phyloP scores from a whole-genome alignment of 2,888 invertebrate genomes.

The Rhodophaea formosa region DNA sequence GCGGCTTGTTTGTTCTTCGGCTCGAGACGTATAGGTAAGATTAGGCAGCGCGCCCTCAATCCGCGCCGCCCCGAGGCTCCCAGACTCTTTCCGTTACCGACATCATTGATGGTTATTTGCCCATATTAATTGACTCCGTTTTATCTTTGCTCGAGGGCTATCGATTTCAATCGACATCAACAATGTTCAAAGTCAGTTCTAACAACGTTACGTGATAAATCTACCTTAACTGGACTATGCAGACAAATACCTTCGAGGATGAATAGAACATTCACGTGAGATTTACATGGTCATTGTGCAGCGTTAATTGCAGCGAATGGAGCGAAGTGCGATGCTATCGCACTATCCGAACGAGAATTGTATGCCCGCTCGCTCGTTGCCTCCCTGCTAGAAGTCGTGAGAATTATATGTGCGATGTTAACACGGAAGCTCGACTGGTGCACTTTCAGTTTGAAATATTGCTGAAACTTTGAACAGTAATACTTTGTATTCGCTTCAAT shows the following conservation, averaged over 20 bases:
- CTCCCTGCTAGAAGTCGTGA: slow-evolving; percentile 42
- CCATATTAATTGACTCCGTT: slow-evolving; percentile 51
- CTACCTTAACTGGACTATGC: slow-evolving; percentile 39
- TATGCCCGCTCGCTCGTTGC: slow-evolving; percentile 46
- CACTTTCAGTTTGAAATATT: slow-evolving; percentile 36
- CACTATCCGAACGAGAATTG: slow-evolving; percentile 65
- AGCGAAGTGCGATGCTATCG: slow-evolving; percentile 72
- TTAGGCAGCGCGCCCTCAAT: slow-evolving; percentile 62
- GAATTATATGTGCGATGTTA: slow-evolving; percentile 46
- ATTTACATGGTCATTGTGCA: slow-evolving; percentile 78
- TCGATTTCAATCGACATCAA: slow-evolving; percentile 23
- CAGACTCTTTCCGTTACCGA: slow-evolving; percentile 47
- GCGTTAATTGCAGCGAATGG: slow-evolving; percentile 76
- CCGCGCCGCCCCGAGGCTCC: slow-evolving; percentile 42
- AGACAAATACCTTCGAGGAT: slow-evolving; percentile 48
- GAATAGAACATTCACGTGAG: slow-evolving; percentile 65
- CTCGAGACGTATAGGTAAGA: slow-evolving; percentile 76
- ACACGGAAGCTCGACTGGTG: slow-evolving; percentile 38
- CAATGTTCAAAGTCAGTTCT: neutral
- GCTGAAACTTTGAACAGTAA: slow-evolving; percentile 19
- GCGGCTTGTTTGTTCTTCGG: slow-evolving; percentile 78
- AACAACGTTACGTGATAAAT: slow-evolving; percentile 24
- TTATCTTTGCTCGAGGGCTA: slow-evolving; percentile 33
- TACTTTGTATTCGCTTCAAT: slow-evolving; percentile 28
- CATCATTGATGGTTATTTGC: slow-evolving; percentile 43